These are phyloP conservation scores for Datnioides undecimradiatus DNA, from an alignment of 2,113 vertebrate species.

Conservation along the genomic window DNA sequence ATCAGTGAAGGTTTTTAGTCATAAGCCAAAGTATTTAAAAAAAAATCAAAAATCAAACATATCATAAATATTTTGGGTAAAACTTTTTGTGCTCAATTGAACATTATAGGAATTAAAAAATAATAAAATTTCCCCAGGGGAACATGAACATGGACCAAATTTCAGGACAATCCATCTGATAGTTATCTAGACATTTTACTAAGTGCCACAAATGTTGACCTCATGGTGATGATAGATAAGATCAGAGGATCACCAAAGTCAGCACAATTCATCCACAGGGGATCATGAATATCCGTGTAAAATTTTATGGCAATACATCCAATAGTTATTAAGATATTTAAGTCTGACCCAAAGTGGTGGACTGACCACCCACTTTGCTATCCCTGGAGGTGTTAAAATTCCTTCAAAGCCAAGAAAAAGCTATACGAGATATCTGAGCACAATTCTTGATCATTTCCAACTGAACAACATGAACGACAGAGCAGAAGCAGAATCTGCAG, in stretches of 20 bases:
- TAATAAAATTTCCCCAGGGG: not conserved
- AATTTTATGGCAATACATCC: not conserved
- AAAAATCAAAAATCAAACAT: too few species aligned
- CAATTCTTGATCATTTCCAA: not conserved
- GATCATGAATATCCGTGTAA: too few species aligned
- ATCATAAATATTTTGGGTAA: too few species aligned
- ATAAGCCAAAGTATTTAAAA: not conserved
- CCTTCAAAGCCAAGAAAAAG: not conserved
- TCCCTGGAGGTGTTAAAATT: not conserved
- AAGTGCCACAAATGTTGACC: not conserved
- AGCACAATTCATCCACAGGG: too few species aligned
- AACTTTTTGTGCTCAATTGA: too few species aligned
- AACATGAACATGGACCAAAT: not conserved
- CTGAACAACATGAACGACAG: constrained; percentile 1
- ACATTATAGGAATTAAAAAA: not conserved
- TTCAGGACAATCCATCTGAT: too few species aligned
- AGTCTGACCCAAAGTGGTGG: not conserved
- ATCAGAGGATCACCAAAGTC: not conserved
- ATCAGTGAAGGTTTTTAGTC: not conserved
- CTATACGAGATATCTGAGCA: not conserved
- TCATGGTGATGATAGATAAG: not conserved
- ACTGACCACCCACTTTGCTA: not conserved
- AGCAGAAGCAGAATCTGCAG: constrained; percentile 2
- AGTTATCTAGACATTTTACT: not conserved
- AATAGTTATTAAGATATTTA: not conserved